Evolutionary conservation across 2,888 invertebrate species (phyloP).

Genomic region (Nowickia ferox): DNA sequence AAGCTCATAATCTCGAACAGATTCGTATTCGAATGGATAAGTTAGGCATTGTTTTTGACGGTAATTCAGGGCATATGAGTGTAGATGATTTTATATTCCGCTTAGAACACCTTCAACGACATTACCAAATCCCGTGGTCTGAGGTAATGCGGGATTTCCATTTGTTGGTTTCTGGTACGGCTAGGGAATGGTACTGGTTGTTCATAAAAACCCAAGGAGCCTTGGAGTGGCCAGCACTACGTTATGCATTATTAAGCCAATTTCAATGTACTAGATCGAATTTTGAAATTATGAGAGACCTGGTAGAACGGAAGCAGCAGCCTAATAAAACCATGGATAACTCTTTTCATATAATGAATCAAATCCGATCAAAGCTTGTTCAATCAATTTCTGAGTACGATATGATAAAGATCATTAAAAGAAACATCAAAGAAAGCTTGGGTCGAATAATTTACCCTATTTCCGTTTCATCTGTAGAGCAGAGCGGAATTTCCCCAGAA

Average conservation of each 20-base stretch:
- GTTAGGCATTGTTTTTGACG: too few species aligned
- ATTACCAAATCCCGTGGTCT: too few species aligned
- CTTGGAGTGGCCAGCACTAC: background rate
- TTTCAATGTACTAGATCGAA: background rate
- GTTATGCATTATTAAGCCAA: background rate
- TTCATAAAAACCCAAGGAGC: background rate
- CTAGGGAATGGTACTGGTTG: too few species aligned
- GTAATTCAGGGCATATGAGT: too few species aligned
- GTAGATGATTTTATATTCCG: too few species aligned
- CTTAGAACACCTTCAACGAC: too few species aligned
- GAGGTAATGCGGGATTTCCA: too few species aligned
- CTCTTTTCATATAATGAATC: background rate
- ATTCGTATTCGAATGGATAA: too few species aligned
- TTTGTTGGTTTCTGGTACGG: too few species aligned
- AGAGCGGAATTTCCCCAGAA: too few species aligned
- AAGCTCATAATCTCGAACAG: too few species aligned
- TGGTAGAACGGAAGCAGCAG: background rate
- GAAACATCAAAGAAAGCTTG: conserved; percentile 13
- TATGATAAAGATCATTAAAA: background rate
- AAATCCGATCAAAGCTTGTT: background rate
- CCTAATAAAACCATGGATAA: background rate
- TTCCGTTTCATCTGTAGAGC: conserved; percentile 8
- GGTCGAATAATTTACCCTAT: conserved; percentile 32
- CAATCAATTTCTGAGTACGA: conserved; percentile 19
- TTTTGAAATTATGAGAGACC: conserved; percentile 18